Evolutionary conservation across 2,888 invertebrate species (phyloP), one percentile per base, ranked within the genome.

Genomic region (Ormyrus nitidulus): DNA sequence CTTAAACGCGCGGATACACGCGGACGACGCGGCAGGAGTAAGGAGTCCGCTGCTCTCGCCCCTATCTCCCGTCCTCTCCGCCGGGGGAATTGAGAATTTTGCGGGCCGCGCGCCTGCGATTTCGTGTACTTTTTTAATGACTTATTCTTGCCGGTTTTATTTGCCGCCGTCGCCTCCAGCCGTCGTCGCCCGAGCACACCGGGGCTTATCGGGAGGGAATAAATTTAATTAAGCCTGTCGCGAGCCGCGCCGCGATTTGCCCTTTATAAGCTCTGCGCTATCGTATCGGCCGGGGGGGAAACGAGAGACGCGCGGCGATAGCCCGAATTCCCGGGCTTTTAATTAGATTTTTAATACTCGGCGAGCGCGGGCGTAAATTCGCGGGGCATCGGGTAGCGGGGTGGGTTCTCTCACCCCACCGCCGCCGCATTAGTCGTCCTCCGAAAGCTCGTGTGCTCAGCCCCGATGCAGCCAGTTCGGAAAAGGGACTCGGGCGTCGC

Each of bases 151-250:
- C 51, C 19, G 44, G 48, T 64, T 71, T 64, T 71, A 19, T 48
- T 53, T 53, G 19, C 34, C 4, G 34, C 34, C 34, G 4, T 4
- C 34, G 2, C 34, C 34, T 2, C 34, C 34, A 1, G 34, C 1
- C 34, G 34, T 34, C 34, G 34, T 19, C 34, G 34, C 53, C 61
- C 13, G 34, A 70, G 44, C 34, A 69, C 66, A 19, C 19, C 70
- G 70, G 58, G 6, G 54, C 64, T 71, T 75, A 80, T 77, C 77
- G 19, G 72, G 48, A 61, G 61, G 70, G 54, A 61, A 80, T 79
- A 77, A 80, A 80, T 77, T 77, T 73, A 79, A 79, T 79, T 74
- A 79, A 64, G 13, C 68, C 53, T 61, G 77, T 77, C 51, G 51
- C 10, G 66, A 34, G 8, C 44, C 51, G 72, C 61, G 19, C 11